These are phyloP conservation scores for Fistularia commersonii DNA, from an alignment of 2,797 vertebrate species.

Conservation along the genomic window DNA sequence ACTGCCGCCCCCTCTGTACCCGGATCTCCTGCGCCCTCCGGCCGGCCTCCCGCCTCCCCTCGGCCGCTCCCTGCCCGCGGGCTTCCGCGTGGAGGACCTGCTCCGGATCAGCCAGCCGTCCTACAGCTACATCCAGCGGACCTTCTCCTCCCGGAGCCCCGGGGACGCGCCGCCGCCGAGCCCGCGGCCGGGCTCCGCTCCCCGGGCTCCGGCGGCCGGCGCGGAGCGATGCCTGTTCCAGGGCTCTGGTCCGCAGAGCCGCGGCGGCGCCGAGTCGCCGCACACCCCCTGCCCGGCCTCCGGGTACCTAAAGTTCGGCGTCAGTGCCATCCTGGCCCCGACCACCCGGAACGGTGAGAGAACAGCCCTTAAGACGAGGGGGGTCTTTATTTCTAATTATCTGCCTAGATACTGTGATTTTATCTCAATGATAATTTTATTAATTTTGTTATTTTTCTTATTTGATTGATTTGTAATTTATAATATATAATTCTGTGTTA, in stretches of 20 bases:
- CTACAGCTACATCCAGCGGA: conserved; percentile 74
- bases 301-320: conserved; percentile 91
- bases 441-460: too few species aligned
- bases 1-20: conserved; percentile 87
- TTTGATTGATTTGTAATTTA: too few species aligned
- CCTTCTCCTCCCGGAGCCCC: conserved; percentile 51
- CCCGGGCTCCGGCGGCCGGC: conserved; percentile 4
- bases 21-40: conserved; percentile 82
- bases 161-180: conserved; percentile 23
- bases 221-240: conserved; percentile 33
- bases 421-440: too few species aligned
- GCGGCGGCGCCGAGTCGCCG: conserved; percentile 56
- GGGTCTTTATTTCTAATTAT: too few species aligned
- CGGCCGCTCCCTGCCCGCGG: conserved; percentile 77
- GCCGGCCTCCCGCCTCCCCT: conserved; percentile 82
- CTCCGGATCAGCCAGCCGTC: conserved; percentile 84
- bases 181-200: conserved; percentile 8
- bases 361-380: too few species aligned
- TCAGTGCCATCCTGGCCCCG: conserved; percentile 92
- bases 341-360: conserved; percentile 81
- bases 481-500: too few species aligned
- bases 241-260: conserved; percentile 60
- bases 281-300: conserved; percentile 64
- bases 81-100: conserved; percentile 91
- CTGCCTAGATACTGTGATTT: too few species aligned